These are phyloP conservation scores for Cydia strobilella DNA, from an alignment of 1,140 invertebrate species.

Conservation along the genomic window DNA sequence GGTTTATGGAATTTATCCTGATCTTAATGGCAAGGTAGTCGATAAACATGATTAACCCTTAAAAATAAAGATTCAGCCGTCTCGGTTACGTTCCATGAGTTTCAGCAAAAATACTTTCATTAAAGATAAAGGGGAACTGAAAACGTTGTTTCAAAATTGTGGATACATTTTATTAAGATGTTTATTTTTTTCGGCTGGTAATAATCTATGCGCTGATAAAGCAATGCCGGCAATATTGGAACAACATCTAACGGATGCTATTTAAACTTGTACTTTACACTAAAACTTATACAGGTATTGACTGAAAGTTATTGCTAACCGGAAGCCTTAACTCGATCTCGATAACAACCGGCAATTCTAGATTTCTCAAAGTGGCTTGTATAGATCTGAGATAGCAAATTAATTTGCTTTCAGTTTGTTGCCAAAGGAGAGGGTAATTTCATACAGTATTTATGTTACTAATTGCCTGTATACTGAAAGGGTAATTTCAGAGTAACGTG, in stretches of 20 bases:
- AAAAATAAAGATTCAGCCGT: conserved; percentile 32
- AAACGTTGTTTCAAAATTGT: neutral
- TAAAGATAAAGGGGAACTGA: too few species aligned
- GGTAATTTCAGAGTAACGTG: neutral
- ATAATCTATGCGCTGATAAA: neutral
- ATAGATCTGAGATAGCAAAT: neutral
- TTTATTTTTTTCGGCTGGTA: neutral
- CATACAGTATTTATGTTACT: conserved; percentile 26
- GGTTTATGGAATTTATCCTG: conserved; percentile 20
- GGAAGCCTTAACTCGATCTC: conserved; percentile 9
- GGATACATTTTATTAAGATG: neutral
- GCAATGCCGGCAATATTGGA: neutral
- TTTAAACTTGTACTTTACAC: neutral
- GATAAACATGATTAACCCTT: conserved; percentile 33
- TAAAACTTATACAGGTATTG: conserved; percentile 5
- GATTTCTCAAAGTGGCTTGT: conserved; percentile 14
- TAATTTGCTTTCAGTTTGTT: conserved; percentile 14
- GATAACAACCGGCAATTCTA: conserved; percentile 13
- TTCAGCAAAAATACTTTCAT: conserved; percentile 31
- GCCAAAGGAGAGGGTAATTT: neutral
- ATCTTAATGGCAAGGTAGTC: conserved; percentile 29
- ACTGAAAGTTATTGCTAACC: conserved; percentile 7
- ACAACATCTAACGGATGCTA: neutral
- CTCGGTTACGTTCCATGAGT: conserved; percentile 14
- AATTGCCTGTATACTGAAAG: conserved; percentile 19